A percentile compares a stretch with the other conserved stretches of the same genome.
Conservation (phyloP, 2,888 invertebrate species). For the Trachelus tabidus region DNA sequence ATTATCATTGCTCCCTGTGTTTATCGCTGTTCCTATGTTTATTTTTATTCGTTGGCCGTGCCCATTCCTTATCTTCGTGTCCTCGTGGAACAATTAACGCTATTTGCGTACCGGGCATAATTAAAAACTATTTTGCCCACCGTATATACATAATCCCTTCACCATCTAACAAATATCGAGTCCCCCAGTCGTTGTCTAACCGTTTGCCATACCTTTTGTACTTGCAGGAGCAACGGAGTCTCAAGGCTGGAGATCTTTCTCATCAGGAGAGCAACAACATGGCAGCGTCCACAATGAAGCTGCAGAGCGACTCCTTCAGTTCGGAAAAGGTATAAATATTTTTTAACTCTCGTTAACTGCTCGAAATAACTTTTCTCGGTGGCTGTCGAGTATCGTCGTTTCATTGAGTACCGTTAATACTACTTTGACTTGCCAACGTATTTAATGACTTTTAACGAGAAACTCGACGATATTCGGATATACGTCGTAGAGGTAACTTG, state of each 20-base stretch:
- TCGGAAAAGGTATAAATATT: slow-evolving; percentile 74
- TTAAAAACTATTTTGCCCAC: slow-evolving; percentile 4
- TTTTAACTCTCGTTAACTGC: neutral
- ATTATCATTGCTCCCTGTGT: neutral
- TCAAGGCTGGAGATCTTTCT: slow-evolving; percentile 85
- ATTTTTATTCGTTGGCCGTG: neutral
- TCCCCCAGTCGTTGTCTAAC: neutral
- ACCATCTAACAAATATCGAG: neutral
- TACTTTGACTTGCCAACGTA: neutral
- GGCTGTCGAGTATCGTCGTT: neutral
- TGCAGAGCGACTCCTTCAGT: slow-evolving; percentile 88
- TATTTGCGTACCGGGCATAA: slow-evolving; percentile 32
- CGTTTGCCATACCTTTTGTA: slow-evolving; percentile 27
- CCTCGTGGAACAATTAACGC: slow-evolving; percentile 29
- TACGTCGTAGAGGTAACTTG: neutral
- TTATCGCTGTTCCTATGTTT: neutral
- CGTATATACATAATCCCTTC: neutral
- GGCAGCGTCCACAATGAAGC: slow-evolving; percentile 84
- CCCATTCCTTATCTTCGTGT: neutral
- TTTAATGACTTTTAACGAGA: neutral
- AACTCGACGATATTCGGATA: neutral
- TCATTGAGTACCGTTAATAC: neutral
- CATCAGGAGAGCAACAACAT: slow-evolving; percentile 89
- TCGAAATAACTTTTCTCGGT: slow-evolving; percentile 2
- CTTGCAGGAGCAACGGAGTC: slow-evolving; percentile 82